Conservation (phyloP, 2,113 vertebrate species). For the Gracilinanus agilis region DNA sequence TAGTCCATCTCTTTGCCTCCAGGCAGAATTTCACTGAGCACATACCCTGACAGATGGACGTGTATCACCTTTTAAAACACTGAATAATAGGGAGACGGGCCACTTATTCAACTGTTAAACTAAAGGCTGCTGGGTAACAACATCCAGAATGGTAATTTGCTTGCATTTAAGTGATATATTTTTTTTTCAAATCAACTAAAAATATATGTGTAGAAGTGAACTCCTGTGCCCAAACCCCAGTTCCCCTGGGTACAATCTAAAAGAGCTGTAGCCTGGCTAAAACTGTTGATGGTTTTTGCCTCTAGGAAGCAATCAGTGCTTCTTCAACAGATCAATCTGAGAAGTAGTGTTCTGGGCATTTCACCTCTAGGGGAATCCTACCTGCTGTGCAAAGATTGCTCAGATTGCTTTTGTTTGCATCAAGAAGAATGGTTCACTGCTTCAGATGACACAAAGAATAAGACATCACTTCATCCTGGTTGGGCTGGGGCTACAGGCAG, state of each 20-base stretch:
- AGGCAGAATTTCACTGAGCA: neutral
- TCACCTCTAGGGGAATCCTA: neutral
- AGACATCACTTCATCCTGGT: conserved; percentile 49
- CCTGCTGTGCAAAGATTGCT: neutral
- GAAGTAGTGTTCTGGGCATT: neutral
- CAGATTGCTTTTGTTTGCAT: conserved; percentile 44
- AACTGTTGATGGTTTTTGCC: neutral
- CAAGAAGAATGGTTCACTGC: conserved; percentile 39
- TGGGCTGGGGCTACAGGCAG: neutral
- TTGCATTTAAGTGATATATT: conserved; percentile 1
- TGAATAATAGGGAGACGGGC: neutral
- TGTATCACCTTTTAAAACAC: conserved; percentile 36
- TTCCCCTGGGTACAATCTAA: conserved; percentile 3
- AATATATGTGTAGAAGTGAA: rapidly evolving
- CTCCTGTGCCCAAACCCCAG: neutral
- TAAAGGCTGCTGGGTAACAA: conserved; percentile 3
- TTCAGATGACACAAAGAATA: conserved; percentile 63
- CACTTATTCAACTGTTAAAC: neutral
- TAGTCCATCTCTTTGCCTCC: neutral
- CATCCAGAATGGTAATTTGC: neutral
- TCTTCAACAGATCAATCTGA: neutral
- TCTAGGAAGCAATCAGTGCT: conserved; percentile 4
- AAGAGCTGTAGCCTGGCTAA: conserved; percentile 29
- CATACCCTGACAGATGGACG: neutral
- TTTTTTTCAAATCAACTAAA: neutral